These are phyloP conservation scores for Phataginus tricuspis DNA, from an alignment of 2,797 vertebrate genomes.

Conservation along the genomic window DNA sequence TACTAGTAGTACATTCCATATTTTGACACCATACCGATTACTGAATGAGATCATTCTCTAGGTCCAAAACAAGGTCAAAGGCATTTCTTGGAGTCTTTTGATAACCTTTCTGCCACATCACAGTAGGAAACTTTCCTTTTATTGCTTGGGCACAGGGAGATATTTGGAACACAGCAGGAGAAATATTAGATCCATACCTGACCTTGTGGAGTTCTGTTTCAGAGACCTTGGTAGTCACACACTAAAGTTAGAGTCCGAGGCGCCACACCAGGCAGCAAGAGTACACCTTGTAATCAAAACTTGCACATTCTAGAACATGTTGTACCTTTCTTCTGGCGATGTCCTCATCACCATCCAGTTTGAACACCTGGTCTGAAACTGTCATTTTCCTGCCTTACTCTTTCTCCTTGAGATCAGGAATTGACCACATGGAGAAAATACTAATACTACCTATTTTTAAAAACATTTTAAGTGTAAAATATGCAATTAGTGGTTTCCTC, in stretches of 20 bases:
- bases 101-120: background rate
- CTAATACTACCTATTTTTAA: background rate
- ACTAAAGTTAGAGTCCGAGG: background rate
- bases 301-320: background rate
- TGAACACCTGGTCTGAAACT: background rate
- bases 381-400: background rate
- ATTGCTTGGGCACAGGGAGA: background rate
- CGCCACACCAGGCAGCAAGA: background rate
- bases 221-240: background rate
- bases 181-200: background rate
- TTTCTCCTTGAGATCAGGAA: constrained; percentile 11
- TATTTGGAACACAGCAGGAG: background rate
- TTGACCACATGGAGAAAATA: background rate
- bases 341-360: background rate
- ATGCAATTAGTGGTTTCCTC: background rate
- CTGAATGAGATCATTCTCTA: constrained; percentile 39
- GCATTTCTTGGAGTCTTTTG: constrained; percentile 46
- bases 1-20: constrained; percentile 15
- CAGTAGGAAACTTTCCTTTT: background rate
- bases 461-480: background rate
- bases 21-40: constrained; percentile 39
- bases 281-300: constrained; percentile 40
- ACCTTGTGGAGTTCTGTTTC: background rate
- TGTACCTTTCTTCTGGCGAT: background rate
- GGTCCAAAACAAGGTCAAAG: constrained; percentile 40